These are phyloP conservation scores for Plodia interpunctella DNA, from an alignment of 1,140 invertebrate genomes.

Conservation along the genomic window DNA sequence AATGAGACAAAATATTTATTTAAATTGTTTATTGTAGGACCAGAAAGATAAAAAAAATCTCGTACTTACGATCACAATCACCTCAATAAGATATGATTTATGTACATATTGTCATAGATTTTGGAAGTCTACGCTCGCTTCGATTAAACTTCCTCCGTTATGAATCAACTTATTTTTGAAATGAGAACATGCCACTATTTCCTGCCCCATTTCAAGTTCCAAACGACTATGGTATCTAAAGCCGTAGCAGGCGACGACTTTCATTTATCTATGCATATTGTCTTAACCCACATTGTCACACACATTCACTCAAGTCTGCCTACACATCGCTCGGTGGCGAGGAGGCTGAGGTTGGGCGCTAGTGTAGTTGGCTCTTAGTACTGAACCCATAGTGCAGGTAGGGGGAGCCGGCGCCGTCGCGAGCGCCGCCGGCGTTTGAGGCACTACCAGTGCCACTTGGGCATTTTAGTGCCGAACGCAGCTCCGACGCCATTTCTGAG, in stretches of 20 bases:
- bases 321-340: constrained; percentile 67
- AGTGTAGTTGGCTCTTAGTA: constrained; percentile 78
- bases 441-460: constrained; percentile 76
- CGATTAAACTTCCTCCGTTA: no score
- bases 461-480: constrained; percentile 83
- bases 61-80: no score
- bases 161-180: no score
- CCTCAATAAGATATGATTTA: no score
- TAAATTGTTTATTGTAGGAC: no score
- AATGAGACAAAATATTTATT: no score
- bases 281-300: neutral
- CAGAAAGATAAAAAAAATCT: no score
- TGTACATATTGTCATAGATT: no score
- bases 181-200: no score
- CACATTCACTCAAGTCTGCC: constrained; percentile 18
- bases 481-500: constrained; percentile 83
- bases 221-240: no score
- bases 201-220: no score
- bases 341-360: constrained; percentile 59
- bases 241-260: neutral
- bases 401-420: constrained; percentile 71
- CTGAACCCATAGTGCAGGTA: constrained; percentile 81
- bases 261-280: constrained; percentile 5
- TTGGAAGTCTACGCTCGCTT: no score
- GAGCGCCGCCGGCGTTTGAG: constrained; percentile 35